These are phyloP conservation scores for Notarius lentiginosus DNA, from an alignment of 2,113 vertebrate species.

Conservation along the genomic window DNA sequence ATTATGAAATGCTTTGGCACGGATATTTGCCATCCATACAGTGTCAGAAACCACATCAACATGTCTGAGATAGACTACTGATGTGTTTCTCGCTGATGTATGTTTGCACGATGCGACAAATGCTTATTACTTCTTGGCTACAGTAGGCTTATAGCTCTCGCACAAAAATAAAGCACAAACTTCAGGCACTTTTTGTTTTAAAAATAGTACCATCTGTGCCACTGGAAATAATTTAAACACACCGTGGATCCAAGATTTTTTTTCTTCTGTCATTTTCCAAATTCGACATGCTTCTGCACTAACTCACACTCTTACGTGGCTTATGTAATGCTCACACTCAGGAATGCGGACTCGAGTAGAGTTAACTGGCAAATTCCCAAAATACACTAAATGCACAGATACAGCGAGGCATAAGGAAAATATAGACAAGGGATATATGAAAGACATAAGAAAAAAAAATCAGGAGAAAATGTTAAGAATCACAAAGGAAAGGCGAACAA, in stretches of 20 bases:
- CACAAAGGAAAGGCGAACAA: neutral
- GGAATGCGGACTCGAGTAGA: slow-evolving; percentile 8
- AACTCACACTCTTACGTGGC: neutral
- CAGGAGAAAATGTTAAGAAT: too few species aligned
- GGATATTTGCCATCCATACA: neutral
- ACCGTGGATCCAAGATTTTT: neutral
- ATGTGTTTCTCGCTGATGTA: neutral
- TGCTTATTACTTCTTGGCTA: neutral
- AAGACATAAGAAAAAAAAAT: neutral
- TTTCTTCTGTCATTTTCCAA: neutral
- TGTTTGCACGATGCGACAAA: neutral
- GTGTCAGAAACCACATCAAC: neutral
- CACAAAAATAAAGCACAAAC: neutral
- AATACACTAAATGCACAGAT: slow-evolving; percentile 22
- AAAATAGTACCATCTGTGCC: neutral
- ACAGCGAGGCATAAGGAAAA: neutral
- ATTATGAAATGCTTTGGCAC: neutral
- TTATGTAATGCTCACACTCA: slow-evolving; percentile 6
- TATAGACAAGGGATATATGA: neutral
- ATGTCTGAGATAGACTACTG: neutral
- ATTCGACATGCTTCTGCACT: neutral
- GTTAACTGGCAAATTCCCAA: slow-evolving; percentile 3
- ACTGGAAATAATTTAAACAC: neutral
- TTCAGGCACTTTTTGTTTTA: neutral
- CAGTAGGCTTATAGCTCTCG: neutral